A percentile compares a stretch with the other conserved stretches of the same genome.
Conservation (phyloP, 1,140 invertebrate genomes). For the Arion vulgaris region DNA sequence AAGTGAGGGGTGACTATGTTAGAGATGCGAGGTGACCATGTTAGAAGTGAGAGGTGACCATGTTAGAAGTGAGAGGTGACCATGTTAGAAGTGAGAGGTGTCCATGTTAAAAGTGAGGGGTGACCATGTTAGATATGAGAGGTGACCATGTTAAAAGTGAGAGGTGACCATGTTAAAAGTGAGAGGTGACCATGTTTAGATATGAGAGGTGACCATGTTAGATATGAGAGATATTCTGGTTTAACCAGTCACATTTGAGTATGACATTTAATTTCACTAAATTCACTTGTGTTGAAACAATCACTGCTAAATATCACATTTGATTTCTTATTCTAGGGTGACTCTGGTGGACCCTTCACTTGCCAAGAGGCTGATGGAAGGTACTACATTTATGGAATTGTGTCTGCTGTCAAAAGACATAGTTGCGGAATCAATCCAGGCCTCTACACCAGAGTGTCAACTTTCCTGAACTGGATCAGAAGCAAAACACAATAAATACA, state of each 20-base stretch:
- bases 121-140: no score
- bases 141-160: no score
- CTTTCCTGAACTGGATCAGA: conserved; percentile 19
- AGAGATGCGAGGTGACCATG: no score
- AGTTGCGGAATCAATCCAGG: conserved; percentile 12
- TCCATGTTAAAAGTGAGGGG: no score
- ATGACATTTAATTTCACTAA: not conserved
- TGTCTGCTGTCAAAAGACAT: not conserved
- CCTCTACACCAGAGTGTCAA: conserved; percentile 18
- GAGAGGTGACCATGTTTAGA: no score
- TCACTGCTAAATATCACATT: not conserved
- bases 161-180: no score
- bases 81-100: no score
- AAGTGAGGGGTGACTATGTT: no score
- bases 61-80: no score
- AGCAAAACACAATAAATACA: not conserved
- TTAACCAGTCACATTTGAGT: not conserved
- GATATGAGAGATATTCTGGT: no score
- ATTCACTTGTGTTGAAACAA: not conserved
- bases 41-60: no score
- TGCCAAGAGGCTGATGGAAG: not conserved
- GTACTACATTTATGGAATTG: conserved; percentile 19
- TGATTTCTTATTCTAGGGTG: conserved; percentile 5
- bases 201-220: no score
- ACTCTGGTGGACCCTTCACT: conserved; percentile 28